Evolutionary conservation across 30 jellyfish, hydroid and myxozoan species (phyloP).

Genomic region (Aurelia sp.): DNA sequence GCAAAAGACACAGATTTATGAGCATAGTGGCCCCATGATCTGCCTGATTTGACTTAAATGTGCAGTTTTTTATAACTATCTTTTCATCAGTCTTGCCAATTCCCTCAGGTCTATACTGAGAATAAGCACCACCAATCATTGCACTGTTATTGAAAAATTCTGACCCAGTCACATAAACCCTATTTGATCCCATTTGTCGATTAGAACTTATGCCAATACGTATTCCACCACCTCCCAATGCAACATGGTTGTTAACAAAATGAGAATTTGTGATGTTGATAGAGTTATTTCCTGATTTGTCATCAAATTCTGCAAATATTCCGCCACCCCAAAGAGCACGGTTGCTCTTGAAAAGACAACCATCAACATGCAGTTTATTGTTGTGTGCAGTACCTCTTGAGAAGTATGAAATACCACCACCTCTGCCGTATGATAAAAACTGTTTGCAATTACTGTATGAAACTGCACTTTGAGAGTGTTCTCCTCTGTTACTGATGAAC

Average conservation of each 20-base stretch:
- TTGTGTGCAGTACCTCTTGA: slow-evolving; percentile 59
- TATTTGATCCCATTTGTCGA: slow-evolving; percentile 21
- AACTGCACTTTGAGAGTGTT: slow-evolving; percentile 4
- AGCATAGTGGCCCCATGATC: slow-evolving; percentile 49
- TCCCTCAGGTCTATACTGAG: slow-evolving; percentile 27
- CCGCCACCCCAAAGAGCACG: slow-evolving; percentile 93
- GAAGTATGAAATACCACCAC: slow-evolving; percentile 75
- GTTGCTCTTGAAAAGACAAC: slow-evolving; percentile 52
- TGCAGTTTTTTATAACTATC: slow-evolving; percentile 7
- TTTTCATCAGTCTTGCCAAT: slow-evolving; percentile 19
- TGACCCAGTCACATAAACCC: slow-evolving; percentile 11
- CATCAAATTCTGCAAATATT: slow-evolving; percentile 58
- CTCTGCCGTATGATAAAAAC: slow-evolving; percentile 72
- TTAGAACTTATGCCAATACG: slow-evolving; percentile 57
- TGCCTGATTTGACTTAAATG: slow-evolving; percentile 38
- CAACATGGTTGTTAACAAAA: slow-evolving; percentile 57
- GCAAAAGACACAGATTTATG: background rate
- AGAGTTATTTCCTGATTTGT: slow-evolving; percentile 31
- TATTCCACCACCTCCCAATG: slow-evolving; percentile 84
- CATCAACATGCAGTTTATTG: slow-evolving; percentile 32
- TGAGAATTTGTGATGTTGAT: slow-evolving; percentile 16
- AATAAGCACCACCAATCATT: slow-evolving; percentile 66
- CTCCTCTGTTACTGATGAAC: slow-evolving; percentile 48
- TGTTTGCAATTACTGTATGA: slow-evolving; percentile 24
- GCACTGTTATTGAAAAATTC: slow-evolving; percentile 53